These are phyloP conservation scores for Rotaria magnacalcarata DNA, from an alignment of 2,888 invertebrate species.

Conservation along the genomic window DNA sequence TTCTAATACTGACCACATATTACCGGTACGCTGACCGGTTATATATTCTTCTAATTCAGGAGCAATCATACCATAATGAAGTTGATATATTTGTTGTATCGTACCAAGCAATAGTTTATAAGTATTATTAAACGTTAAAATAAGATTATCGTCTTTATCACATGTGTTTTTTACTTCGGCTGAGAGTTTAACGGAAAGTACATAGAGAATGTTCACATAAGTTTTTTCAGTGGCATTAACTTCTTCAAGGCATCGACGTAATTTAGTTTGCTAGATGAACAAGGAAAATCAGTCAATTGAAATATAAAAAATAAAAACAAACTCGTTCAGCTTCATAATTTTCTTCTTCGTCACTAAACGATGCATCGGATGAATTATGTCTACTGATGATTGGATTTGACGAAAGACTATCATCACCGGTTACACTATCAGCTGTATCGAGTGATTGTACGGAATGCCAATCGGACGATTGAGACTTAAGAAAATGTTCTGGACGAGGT, in stretches of 20 bases:
- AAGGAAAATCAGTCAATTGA: not conserved
- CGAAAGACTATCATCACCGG: not conserved
- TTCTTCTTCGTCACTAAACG: slow-evolving; percentile 12
- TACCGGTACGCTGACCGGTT: not conserved
- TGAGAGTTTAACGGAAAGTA: not conserved
- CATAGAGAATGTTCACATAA: slow-evolving; percentile 19
- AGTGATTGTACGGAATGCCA: not conserved
- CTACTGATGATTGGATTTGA: not conserved
- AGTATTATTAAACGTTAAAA: not conserved
- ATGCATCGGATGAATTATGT: not conserved
- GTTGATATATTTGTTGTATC: not conserved
- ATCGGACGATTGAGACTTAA: not conserved
- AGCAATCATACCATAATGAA: not conserved
- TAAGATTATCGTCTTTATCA: not conserved
- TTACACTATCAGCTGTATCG: not conserved
- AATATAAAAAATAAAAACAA: not conserved
- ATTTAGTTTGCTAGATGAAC: not conserved
- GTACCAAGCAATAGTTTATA: slow-evolving; percentile 7
- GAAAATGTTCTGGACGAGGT: not conserved
- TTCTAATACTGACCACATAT: slow-evolving; percentile 19
- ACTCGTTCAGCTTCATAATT: not conserved
- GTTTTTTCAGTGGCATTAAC: not conserved
- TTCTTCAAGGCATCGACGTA: not conserved
- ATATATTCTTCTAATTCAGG: not conserved
- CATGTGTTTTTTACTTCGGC: slow-evolving; percentile 28